Conservation (phyloP, 2,113 vertebrate species). For the Cepphus grylle region DNA sequence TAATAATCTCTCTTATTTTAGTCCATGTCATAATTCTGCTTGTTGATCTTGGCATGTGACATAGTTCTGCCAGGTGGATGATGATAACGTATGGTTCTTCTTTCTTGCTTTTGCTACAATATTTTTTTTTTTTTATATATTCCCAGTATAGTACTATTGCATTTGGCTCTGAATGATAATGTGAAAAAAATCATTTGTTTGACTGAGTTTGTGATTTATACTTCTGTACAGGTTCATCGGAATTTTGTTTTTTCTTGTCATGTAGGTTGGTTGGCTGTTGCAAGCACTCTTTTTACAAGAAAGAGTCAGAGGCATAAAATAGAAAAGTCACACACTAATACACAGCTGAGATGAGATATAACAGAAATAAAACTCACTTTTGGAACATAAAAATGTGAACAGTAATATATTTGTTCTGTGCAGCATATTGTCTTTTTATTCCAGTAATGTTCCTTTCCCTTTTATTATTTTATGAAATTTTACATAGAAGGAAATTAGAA, state of each 20-base stretch:
- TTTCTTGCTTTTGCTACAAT: background rate
- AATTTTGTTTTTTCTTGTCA: background rate
- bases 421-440: background rate
- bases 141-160: background rate
- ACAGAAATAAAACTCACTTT: background rate
- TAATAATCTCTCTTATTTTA: background rate
- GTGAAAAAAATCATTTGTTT: background rate
- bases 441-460: background rate
- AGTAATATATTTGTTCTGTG: background rate
- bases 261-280: background rate
- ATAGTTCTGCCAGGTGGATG: background rate
- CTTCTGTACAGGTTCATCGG: background rate
- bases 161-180: background rate
- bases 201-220: background rate
- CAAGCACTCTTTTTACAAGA: background rate
- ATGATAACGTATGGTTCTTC: background rate
- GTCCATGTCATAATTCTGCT: background rate
- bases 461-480: background rate
- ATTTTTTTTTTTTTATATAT: background rate
- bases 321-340: background rate
- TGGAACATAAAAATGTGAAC: background rate
- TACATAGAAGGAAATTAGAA: background rate
- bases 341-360: background rate
- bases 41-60: background rate
- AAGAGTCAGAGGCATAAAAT: background rate